Conservation (phyloP, 2,888 invertebrate species). For the Nemoura dubitans region DNA sequence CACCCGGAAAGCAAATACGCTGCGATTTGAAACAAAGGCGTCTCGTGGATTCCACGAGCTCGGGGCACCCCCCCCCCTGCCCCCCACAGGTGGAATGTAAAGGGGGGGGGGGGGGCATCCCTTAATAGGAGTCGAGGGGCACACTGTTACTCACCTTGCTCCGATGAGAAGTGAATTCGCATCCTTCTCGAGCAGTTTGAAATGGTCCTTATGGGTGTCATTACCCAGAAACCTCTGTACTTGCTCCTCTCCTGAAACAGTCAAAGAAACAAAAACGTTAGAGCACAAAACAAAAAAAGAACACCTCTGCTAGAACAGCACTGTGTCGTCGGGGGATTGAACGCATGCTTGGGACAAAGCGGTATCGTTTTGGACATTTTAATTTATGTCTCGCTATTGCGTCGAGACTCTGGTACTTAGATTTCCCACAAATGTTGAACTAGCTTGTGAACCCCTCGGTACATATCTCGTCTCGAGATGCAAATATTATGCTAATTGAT, state of each 20-base stretch:
- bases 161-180: slow-evolving; percentile 87
- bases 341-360: background rate
- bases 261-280: slow-evolving; percentile 55
- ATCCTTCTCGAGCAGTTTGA: slow-evolving; percentile 88
- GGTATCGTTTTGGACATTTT: background rate
- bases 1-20: background rate
- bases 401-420: background rate
- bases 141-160: slow-evolving; percentile 73
- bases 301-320: background rate
- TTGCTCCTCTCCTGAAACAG: slow-evolving; percentile 75
- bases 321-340: background rate
- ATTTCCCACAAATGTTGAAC: slow-evolving; percentile 5
- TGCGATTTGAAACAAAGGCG: background rate
- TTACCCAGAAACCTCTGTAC: slow-evolving; percentile 83
- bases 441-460: background rate
- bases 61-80: too few relatives aligned
- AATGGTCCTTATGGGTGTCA: slow-evolving; percentile 81
- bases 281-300: background rate
- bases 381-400: background rate
- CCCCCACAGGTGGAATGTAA: too few relatives aligned
- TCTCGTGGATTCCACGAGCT: background rate
- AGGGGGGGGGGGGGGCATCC: background rate
- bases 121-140: background rate
- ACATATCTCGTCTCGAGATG: background rate
- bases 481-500: slow-evolving; percentile 7